Base-by-base conservation (phyloP, 2,888 invertebrate species). In the Drosophila rubida region DNA sequence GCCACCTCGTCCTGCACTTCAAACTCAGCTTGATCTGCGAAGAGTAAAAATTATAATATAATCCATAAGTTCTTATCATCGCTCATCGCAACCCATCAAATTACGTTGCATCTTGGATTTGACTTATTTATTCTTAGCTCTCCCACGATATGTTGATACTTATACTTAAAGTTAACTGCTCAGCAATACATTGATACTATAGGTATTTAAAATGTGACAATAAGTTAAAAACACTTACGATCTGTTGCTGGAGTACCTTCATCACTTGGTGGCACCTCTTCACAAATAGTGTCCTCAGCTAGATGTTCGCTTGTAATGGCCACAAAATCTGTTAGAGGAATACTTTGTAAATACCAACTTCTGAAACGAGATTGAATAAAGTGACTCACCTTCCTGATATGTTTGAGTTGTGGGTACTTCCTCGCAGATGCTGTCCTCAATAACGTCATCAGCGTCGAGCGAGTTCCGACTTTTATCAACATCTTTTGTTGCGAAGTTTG, bases 391-490 rank as follows among this genome's bases (percentile, higher is more conserved):
- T 48, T 54, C 50, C 32, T 42, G 27, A 42, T 27, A 23, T 48
- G 9, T 49, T 42, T 44, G 0, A 19, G 39, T 46, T 27, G 62
- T 42, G 8, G 50, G 23, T 3, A 69, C 69, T 48, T 66, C 72
- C 11, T 82, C 87, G 27, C 85, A 80, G 27, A 80, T 71, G 54
- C 39, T 68, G 16, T 84, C 76, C 7, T 78, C 87, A 48, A 80
- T 64, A 48, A 78, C 25, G 13, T 35, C 35, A 0, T 32, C 23
- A 13, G 39, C 8, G 46, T 49, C 27, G 16, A 13, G 16, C 7
- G 13, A 19, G 13, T 22, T 5, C 4, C 22, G 11, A 14, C 39
- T 60, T 27, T 53, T 32, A 9, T 25, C n/a, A 0, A 25, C 4
- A 3, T n/a, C 5, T n/a, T 51, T 16, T 11, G 42, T 30, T 11